Evolutionary conservation across 2,113 vertebrate species (phyloP).

Genomic region (Isichthys henryi): DNA sequence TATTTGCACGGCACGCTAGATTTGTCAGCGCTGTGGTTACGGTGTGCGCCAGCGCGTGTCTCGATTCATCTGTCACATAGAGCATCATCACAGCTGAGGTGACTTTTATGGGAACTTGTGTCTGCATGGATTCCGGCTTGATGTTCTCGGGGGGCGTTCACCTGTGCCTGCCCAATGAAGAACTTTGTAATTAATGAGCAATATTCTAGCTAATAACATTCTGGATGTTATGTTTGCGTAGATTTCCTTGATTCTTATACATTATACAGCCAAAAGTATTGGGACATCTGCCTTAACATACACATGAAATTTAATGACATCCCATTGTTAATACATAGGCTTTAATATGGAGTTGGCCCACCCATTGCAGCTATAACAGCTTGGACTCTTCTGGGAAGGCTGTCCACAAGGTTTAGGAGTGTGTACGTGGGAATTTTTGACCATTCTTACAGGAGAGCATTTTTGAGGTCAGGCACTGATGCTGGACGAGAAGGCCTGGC

Average conservation of each 20-base stretch:
- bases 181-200: neutral
- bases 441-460: too few relatives aligned
- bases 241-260: neutral
- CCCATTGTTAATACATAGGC: too few relatives aligned
- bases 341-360: too few relatives aligned
- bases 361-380: too few relatives aligned
- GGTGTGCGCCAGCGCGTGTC: slow-evolving; percentile 4
- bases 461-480: too few relatives aligned
- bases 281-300: too few relatives aligned
- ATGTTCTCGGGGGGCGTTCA: neutral
- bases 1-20: slow-evolving; percentile 27
- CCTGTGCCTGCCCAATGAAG: neutral
- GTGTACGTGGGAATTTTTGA: too few relatives aligned
- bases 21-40: slow-evolving; percentile 25
- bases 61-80: slow-evolving; percentile 11
- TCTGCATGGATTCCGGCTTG: neutral
- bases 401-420: too few relatives aligned
- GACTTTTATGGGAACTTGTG: neutral
- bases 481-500: too few relatives aligned
- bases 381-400: too few relatives aligned
- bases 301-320: too few relatives aligned
- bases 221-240: neutral
- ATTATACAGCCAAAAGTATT: too few relatives aligned
- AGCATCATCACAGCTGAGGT: neutral
- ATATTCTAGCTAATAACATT: neutral